Conservation (phyloP, 1,140 invertebrate species). For the Scaptomyza graminum region DNA sequence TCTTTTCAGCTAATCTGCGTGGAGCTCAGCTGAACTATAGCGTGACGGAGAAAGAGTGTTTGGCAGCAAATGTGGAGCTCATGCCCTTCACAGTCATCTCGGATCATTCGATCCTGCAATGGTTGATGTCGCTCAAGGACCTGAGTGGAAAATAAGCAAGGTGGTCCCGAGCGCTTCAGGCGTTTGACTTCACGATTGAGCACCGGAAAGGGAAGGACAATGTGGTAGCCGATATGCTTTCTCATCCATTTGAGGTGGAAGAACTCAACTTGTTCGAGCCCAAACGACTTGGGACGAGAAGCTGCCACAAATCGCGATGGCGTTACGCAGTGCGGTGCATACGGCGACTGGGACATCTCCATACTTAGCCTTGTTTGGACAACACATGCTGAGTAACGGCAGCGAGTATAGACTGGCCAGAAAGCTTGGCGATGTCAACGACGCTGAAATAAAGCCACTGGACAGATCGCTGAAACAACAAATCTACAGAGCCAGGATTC, state of each 20-base stretch:
- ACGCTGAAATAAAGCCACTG: too few relatives aligned
- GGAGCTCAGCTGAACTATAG: not conserved
- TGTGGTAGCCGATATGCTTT: constrained; percentile 11
- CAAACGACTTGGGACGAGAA: too few relatives aligned
- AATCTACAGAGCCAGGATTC: too few relatives aligned
- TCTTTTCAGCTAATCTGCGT: constrained; percentile 54
- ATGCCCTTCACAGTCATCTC: constrained; percentile 12
- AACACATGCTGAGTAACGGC: too few relatives aligned
- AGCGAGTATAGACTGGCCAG: too few relatives aligned
- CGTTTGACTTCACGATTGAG: constrained; percentile 11
- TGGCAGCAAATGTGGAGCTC: constrained; percentile 15
- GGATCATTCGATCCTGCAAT: constrained; percentile 19
- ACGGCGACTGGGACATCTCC: too few relatives aligned
- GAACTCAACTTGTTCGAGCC: not conserved
- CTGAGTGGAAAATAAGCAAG: constrained; percentile 50
- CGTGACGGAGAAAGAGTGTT: not conserved
- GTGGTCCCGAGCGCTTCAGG: constrained; percentile 14
- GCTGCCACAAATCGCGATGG: too few relatives aligned
- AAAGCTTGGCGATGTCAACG: too few relatives aligned
- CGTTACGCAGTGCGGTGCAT: too few relatives aligned
- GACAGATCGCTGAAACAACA: too few relatives aligned
- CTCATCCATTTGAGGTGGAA: not conserved
- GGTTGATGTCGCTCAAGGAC: constrained; percentile 48
- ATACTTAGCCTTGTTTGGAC: too few relatives aligned
- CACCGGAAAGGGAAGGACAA: constrained; percentile 15